Evolutionary conservation across 2,797 vertebrate genomes (phyloP), one percentile per base, ranked within the genome.

Genomic region (Hypotaenidia philippensis): DNA sequence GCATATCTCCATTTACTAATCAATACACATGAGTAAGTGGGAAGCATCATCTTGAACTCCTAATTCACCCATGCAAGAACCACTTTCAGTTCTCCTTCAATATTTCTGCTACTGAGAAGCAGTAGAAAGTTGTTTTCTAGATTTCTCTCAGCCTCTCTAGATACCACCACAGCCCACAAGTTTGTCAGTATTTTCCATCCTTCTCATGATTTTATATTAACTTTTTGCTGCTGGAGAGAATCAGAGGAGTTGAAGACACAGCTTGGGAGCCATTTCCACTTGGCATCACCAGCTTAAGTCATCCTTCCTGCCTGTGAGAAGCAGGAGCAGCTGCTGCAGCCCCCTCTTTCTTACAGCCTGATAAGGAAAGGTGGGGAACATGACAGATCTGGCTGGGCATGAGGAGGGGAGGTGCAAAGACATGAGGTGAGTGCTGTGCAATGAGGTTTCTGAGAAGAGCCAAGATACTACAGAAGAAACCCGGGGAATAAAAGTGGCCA

Each of bases 371-470:
- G 12, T 27, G n/a, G 10, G 11, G 27, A 83, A 44, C 2, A 5
- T 0, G 1, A 45, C 16, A 44, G 5, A 36, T 38, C 11, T 76
- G 22, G 14, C 25, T 47, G 25, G 82, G 22, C 17, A 31, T 0
- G 0, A 27, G 6, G 6, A 64, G 2, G 3, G 5, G 10, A 71
- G 16, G 6, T 72, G 36, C 13, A 31, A 70, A 63, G 32, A 50
- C 7, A 27, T 38, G 13, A n/a, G 8, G 5, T 19, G 9, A 81
- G 53, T 6, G 3, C 19, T n/a, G 26, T 6, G 4, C 13, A 29
- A 31, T 0, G 2, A 72, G 7, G 22, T 59, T 61, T 83, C 38
- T 74, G 74, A 59, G 52, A 57, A 7, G 16, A 19, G 22, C 25
- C n/a, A 84, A 34, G 40, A 56, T 31, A 23, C 31, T 57, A 9